Percentiles rank a stretch among this genome's conserved stretches.
These are phyloP conservation scores for Eueides isabella DNA, from an alignment of 1,140 invertebrate genomes.

Conservation along the genomic window DNA sequence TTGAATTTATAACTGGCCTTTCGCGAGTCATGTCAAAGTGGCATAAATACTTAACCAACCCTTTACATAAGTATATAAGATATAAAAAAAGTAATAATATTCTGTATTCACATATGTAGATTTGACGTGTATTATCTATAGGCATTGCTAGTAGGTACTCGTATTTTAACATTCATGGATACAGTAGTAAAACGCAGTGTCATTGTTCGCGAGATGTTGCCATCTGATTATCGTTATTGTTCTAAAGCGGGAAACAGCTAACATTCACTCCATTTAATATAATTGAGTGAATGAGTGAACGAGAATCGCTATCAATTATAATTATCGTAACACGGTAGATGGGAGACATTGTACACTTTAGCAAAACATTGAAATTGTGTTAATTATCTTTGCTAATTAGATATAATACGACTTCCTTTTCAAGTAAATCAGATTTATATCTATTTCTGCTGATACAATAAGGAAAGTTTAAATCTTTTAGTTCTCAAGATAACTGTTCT, in stretches of 20 bases:
- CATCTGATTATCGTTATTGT: constrained; percentile 77
- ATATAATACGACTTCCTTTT: constrained; percentile 32
- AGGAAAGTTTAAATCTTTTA: constrained; percentile 3
- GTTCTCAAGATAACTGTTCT: neutral
- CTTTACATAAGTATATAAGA: no score
- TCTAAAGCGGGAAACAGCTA: constrained; percentile 73
- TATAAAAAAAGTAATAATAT: no score
- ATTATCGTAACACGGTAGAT: constrained; percentile 53
- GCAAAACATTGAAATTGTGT: constrained; percentile 39
- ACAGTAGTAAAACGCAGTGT: constrained; percentile 61
- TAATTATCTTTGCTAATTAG: constrained; percentile 37
- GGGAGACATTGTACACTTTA: constrained; percentile 38
- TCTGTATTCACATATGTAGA: no score
- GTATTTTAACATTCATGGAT: constrained; percentile 38
- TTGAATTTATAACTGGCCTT: no score
- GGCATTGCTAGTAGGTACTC: neutral
- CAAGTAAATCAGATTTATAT: constrained; percentile 3
- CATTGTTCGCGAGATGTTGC: constrained; percentile 75
- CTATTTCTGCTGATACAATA: neutral
- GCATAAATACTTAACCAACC: no score
- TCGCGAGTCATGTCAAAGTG: no score
- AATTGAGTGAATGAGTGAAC: constrained; percentile 76
- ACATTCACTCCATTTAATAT: constrained; percentile 78
- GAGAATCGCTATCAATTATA: constrained; percentile 78
- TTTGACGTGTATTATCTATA: no score